These are phyloP conservation scores for Norana najaformis DNA, from an alignment of 2,888 invertebrate genomes.

Conservation along the genomic window DNA sequence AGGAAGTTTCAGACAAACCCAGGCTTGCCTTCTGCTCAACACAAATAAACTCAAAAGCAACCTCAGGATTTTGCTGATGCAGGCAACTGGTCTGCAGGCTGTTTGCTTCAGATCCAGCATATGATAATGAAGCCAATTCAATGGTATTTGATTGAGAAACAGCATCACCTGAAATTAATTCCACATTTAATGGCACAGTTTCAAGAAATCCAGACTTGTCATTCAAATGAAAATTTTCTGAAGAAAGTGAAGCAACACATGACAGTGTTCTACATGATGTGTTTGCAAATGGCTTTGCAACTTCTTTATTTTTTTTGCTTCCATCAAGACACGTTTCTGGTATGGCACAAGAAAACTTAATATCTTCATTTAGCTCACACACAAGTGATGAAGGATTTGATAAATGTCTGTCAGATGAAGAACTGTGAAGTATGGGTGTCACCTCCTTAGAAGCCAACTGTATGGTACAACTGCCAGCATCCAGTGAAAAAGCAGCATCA, in stretches of 20 bases:
- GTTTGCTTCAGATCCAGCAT: background rate
- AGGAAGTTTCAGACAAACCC: background rate
- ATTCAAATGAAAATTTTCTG: background rate
- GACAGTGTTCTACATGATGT: background rate
- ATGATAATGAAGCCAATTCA: background rate
- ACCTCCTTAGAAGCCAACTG: background rate
- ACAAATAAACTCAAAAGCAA: background rate
- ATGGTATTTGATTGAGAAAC: background rate
- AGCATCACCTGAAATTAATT: background rate
- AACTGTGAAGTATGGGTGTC: background rate
- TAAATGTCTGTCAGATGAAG: background rate
- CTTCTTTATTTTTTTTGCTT: background rate
- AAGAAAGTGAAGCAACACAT: background rate
- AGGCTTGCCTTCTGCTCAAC: background rate
- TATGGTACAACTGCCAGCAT: background rate
- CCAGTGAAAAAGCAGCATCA: background rate
- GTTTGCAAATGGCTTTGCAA: background rate
- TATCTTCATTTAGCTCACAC: background rate
- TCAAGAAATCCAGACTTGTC: background rate
- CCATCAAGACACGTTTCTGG: background rate
- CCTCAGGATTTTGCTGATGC: background rate
- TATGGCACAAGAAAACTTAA: slow-evolving; percentile 3
- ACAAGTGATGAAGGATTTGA: background rate
- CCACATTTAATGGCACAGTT: background rate
- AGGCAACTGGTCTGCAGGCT: background rate